Evolutionary conservation across 2,888 invertebrate species (phyloP), one percentile per base, ranked within the genome.

Genomic region (Polydrusus tereticollis): DNA sequence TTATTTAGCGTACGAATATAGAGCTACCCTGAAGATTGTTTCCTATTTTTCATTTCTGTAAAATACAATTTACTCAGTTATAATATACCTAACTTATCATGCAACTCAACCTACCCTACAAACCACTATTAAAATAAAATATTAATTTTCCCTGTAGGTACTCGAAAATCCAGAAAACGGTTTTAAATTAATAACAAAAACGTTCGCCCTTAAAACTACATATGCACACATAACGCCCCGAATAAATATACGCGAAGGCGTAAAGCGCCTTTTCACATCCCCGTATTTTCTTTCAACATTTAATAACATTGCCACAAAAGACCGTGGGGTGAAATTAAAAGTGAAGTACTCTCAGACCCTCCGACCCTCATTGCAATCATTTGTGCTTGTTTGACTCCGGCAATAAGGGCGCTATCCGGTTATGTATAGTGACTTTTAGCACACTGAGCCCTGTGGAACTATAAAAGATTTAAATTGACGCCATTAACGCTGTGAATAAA

Each of bases 301-400:
- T 68, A 68, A 68, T 68, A 68, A 68, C 59, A 68, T 60, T 52
- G 60, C 68, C 60, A 59, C 60, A 60, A 59, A 60, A 60, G 68
- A 60, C 60, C 68, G 68, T 68, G 55, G 68, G 68, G 68, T 60
- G 52, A 60, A 68, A 68, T 68, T 68, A 68, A 68, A 68, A 68
- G 68, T 68, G 68, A 68, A 68, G 68, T 60, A 68, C 68, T 50
- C 52, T 68, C 52, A 60, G 59, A 55, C 60, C 69, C 55, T 33
- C 57, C 62, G 55, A 62, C 57, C 69, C 62, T 63, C 45, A 50
- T 59, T 57, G 63, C 63, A 57, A 67, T 60, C 58, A 60, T 52
- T 65, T 57, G 55, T 65, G 65, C 65, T 65, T 55, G 55, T 65
- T 65, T 65, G 65, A 65, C 65, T 65, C 43, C 65, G 41, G 43